These are phyloP conservation scores for Peromyscus nudipes DNA, from an alignment of 2,797 vertebrate genomes.

Conservation along the genomic window DNA sequence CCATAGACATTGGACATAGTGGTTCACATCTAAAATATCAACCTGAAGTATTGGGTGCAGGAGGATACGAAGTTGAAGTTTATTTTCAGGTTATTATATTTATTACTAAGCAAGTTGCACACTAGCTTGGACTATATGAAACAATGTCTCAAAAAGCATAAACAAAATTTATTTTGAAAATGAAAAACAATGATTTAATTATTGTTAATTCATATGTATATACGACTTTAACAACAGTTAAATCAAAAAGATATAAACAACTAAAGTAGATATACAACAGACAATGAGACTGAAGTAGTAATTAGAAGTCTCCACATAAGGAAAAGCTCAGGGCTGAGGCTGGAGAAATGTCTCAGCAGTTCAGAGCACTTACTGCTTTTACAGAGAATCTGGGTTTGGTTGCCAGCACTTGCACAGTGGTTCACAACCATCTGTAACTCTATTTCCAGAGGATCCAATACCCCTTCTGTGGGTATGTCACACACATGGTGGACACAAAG, in stretches of 20 bases:
- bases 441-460: neutral
- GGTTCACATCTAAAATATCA: neutral
- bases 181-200: neutral
- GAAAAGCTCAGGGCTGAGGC: neutral
- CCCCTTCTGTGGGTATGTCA: no score
- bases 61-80: neutral
- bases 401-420: neutral
- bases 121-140: neutral
- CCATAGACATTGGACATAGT: neutral
- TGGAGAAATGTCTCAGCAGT: neutral
- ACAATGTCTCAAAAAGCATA: neutral
- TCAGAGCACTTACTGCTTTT: no score
- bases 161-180: neutral
- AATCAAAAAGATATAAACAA: neutral
- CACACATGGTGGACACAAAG: neutral
- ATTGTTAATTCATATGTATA: neutral
- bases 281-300: neutral
- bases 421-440: no score
- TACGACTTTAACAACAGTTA: neutral
- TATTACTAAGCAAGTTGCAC: neutral
- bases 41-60: neutral
- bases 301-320: neutral
- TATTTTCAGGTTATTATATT: neutral
- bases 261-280: neutral
- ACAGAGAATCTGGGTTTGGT: neutral